Conservation (phyloP, 2,113 vertebrate genomes). For the Colinus virginianus region DNA sequence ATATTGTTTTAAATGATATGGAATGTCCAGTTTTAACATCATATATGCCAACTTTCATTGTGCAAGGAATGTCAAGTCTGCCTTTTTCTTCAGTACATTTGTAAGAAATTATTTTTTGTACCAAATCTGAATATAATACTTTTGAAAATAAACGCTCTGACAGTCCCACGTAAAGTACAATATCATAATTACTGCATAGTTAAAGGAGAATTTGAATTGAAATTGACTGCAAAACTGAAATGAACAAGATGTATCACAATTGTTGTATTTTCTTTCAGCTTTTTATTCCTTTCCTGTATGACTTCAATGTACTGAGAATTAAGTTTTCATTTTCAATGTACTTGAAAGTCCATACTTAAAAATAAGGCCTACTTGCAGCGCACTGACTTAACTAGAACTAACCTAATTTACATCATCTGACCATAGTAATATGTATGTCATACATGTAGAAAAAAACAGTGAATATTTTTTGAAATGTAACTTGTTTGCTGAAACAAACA, state of each 20-base stretch:
- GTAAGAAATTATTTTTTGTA: background rate
- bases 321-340: background rate
- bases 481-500: background rate
- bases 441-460: background rate
- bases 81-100: background rate
- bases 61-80: background rate
- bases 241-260: background rate
- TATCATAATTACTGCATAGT: background rate
- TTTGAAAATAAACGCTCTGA: background rate
- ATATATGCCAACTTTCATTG: background rate
- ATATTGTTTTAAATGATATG: background rate
- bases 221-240: background rate
- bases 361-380: background rate
- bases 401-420: background rate
- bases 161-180: background rate
- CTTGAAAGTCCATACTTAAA: background rate
- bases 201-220: background rate
- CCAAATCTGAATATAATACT: background rate
- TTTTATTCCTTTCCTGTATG: background rate
- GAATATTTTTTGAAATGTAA: background rate
- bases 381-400: background rate
- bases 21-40: background rate
- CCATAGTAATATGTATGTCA: background rate
- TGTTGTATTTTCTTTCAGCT: background rate
- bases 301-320: background rate